Percentiles rank a stretch among this genome's conserved stretches.
These are phyloP conservation scores for Riparia riparia DNA, from an alignment of 2,113 vertebrate species.

Conservation along the genomic window DNA sequence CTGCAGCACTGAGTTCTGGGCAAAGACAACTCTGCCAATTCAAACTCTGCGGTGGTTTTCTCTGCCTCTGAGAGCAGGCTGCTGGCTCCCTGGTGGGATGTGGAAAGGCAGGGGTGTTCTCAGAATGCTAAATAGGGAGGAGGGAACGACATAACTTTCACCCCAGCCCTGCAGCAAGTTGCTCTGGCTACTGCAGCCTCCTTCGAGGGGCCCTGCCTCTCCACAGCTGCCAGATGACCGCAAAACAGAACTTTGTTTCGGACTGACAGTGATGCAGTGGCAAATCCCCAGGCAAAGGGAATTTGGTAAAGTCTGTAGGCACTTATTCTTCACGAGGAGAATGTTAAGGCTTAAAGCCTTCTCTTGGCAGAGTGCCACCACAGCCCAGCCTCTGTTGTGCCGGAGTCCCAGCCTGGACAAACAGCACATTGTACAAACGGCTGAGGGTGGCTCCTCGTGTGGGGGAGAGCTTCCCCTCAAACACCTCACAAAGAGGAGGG, in stretches of 20 bases:
- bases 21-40: background rate
- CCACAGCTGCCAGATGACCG: background rate
- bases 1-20: background rate
- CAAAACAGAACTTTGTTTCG: conserved; percentile 11
- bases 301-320: conserved; percentile 2
- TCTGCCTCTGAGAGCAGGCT: background rate
- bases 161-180: conserved; percentile 15
- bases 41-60: background rate
- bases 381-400: background rate
- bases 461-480: background rate
- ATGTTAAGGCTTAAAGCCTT: background rate
- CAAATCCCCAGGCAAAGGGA: background rate
- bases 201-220: background rate
- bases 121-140: background rate
- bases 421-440: background rate
- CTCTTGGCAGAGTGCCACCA: background rate
- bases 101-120: background rate
- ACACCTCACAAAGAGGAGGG: background rate
- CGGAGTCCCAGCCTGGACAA: background rate
- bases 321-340: background rate
- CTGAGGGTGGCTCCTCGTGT: background rate
- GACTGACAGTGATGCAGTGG: background rate
- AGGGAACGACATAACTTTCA: conserved; percentile 4
- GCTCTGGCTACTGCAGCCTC: conserved; percentile 54
- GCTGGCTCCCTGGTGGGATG: background rate